Conservation (phyloP, 2,113 vertebrate genomes). For the Promerops cafer region DNA sequence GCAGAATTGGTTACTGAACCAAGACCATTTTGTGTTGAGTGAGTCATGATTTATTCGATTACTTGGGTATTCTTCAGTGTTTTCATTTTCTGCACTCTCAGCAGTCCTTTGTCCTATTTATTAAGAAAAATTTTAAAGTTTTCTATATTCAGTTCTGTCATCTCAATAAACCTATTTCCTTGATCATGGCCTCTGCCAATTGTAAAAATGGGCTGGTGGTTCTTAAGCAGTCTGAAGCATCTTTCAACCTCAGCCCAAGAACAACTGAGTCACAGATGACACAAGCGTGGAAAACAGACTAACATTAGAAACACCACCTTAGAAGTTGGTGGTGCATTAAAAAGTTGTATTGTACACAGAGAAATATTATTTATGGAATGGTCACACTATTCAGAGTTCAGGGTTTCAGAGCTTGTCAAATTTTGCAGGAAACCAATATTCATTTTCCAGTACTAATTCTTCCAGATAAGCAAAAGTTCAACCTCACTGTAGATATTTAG, state of each 20-base stretch:
- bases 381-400: background rate
- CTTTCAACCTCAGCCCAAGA: background rate
- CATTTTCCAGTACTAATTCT: background rate
- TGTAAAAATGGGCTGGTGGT: background rate
- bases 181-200: background rate
- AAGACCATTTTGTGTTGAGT: background rate
- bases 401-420: background rate
- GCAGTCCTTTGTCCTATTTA: background rate
- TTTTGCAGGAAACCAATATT: background rate
- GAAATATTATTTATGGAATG: background rate
- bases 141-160: background rate
- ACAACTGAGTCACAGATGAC: fast-evolving
- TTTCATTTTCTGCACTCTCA: background rate
- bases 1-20: background rate
- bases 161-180: background rate
- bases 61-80: background rate
- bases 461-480: background rate
- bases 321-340: background rate
- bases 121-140: background rate
- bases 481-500: background rate
- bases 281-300: background rate
- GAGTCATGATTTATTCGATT: fast-evolving
- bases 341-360: background rate
- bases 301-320: background rate
- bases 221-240: background rate